These are phyloP conservation scores for Hydrozoanthus gracilis DNA, from an alignment of 92 coral and sea anemone species.

Conservation along the genomic window DNA sequence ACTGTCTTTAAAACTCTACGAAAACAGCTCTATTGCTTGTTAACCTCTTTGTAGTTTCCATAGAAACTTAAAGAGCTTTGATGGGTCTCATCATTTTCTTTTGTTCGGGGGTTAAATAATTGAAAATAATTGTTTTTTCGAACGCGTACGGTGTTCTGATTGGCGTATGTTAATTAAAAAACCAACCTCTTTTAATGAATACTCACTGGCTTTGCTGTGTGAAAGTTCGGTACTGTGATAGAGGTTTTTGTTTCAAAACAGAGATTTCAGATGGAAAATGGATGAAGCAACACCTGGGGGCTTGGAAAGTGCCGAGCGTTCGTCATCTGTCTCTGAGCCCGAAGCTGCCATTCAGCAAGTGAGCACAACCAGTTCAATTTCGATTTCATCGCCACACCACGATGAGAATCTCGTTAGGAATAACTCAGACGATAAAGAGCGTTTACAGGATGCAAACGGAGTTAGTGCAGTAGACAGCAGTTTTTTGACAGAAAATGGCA, in stretches of 20 bases:
- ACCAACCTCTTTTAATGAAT: not conserved
- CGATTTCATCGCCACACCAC: not conserved
- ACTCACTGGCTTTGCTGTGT: not conserved
- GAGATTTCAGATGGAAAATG: not conserved
- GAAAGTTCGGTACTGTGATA: not conserved
- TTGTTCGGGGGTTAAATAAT: slow-evolving; percentile 1
- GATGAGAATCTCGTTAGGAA: not conserved
- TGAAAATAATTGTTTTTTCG: not conserved
- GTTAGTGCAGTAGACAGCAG: slow-evolving; percentile 2
- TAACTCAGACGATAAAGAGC: not conserved
- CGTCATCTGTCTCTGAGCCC: not conserved
- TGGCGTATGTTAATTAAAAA: slow-evolving; percentile 7
- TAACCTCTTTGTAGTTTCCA: slow-evolving; percentile 12
- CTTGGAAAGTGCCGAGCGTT: not conserved
- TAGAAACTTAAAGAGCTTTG: not conserved
- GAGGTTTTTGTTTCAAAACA: not conserved
- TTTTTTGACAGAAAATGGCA: not conserved
- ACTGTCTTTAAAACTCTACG: too few relatives aligned
- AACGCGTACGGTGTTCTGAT: not conserved
- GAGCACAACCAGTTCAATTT: not conserved
- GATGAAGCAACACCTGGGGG: not conserved
- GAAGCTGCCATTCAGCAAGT: not conserved
- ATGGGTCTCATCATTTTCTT: not conserved
- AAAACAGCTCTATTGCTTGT: too few relatives aligned
- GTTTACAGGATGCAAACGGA: slow-evolving; percentile 6